phyloP scores from a whole-genome alignment of 2,888 invertebrate genomes.

The Himalopsyche japonica region DNA sequence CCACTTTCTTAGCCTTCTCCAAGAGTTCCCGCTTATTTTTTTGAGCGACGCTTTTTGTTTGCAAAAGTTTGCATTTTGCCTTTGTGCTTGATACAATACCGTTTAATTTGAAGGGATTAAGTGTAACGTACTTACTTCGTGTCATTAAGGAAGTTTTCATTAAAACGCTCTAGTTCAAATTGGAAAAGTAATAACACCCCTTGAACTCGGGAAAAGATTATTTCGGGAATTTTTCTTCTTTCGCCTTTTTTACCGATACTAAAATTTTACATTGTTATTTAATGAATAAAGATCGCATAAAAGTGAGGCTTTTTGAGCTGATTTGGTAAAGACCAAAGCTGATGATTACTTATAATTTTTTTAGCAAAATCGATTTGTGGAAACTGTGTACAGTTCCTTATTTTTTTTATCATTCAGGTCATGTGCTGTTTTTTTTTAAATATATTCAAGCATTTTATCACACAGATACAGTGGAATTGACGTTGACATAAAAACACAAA shows the following conservation, averaged over 20 bases:
- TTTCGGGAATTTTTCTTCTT: background rate
- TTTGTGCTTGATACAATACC: constrained; percentile 28
- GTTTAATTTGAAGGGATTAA: constrained; percentile 21
- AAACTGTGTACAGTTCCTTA: too few species aligned
- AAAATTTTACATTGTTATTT: background rate
- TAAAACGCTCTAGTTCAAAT: constrained; percentile 3
- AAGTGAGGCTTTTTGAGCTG: background rate
- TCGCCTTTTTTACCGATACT: background rate
- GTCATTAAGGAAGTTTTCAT: constrained; percentile 20
- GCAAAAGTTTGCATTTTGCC: constrained; percentile 32
- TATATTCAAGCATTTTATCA: too few species aligned
- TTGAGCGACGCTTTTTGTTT: constrained; percentile 9
- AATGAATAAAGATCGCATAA: background rate
- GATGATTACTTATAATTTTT: too few species aligned
- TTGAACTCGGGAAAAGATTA: background rate
- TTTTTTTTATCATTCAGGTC: too few species aligned
- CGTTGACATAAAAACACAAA: too few species aligned
- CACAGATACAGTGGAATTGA: too few species aligned
- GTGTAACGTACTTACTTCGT: constrained; percentile 6
- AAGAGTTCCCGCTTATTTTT: background rate
- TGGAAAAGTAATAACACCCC: background rate
- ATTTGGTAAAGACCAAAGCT: too few species aligned
- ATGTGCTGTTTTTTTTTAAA: too few species aligned
- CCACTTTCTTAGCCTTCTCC: background rate
- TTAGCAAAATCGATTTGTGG: too few species aligned